A percentile compares a stretch with the other conserved stretches of the same genome.
phyloP scores from a whole-genome alignment of 2,113 vertebrate species.

The Triplophysa rosa region DNA sequence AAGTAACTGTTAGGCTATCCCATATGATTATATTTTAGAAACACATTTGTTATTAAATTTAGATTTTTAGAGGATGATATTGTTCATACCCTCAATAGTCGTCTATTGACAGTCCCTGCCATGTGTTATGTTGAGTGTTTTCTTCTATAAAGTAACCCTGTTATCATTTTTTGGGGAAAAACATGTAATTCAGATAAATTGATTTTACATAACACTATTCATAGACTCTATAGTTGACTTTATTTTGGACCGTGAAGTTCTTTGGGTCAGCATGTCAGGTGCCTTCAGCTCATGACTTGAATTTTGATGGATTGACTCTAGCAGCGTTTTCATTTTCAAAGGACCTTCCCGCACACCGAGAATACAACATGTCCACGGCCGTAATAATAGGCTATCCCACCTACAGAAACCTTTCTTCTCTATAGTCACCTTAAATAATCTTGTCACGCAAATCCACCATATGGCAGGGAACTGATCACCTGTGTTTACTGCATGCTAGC shows the following conservation, averaged over 20 bases:
- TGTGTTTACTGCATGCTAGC: constrained; percentile 43
- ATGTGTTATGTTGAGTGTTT: too few species aligned
- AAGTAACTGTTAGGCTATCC: neutral
- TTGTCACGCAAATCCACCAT: neutral
- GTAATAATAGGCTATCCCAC: neutral
- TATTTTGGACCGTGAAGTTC: neutral
- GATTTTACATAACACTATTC: too few species aligned
- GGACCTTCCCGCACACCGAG: neutral
- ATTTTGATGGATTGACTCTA: neutral
- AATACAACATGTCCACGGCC: neutral
- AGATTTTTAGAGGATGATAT: too few species aligned
- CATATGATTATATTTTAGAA: neutral
- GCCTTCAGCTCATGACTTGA: neutral
- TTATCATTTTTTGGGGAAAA: too few species aligned
- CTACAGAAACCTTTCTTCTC: neutral
- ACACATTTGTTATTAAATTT: too few species aligned
- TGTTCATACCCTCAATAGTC: too few species aligned
- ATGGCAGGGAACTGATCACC: constrained; percentile 14
- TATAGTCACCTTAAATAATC: neutral
- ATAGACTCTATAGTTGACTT: neutral
- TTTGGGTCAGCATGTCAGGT: neutral
- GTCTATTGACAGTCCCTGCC: too few species aligned
- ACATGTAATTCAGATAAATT: too few species aligned
- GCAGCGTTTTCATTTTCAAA: neutral
- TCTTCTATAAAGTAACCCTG: too few species aligned